Evolutionary conservation across 2,888 invertebrate genomes (phyloP).

Genomic region (Idaea straminata): DNA sequence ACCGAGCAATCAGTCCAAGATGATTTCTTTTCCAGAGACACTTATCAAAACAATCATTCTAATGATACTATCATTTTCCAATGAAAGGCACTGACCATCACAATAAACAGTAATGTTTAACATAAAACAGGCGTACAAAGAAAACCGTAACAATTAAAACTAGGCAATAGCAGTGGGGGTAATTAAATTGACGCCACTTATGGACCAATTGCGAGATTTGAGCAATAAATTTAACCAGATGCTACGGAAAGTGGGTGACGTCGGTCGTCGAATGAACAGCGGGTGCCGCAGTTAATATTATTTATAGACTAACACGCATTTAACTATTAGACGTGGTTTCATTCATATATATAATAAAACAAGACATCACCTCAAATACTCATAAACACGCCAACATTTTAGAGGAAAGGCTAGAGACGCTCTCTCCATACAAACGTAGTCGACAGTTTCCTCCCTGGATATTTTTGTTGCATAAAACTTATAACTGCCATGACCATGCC

Average conservation of each 20-base stretch:
- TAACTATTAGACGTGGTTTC: too few species aligned
- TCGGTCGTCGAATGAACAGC: constrained; percentile 24
- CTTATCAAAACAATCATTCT: neutral
- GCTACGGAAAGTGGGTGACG: constrained; percentile 34
- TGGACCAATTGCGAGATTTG: constrained; percentile 70
- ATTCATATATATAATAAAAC: too few species aligned
- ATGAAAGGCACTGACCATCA: neutral
- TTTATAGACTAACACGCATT: constrained; percentile 26
- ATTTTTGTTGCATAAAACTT: too few species aligned
- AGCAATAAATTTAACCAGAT: constrained; percentile 61
- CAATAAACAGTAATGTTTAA: neutral
- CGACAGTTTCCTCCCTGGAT: too few species aligned
- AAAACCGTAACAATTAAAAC: constrained; percentile 11
- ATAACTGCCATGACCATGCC: too few species aligned
- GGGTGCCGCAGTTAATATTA: constrained; percentile 36
- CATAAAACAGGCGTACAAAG: constrained; percentile 10
- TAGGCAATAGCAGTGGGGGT: constrained; percentile 32
- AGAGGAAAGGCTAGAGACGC: too few species aligned
- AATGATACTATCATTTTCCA: too few species aligned
- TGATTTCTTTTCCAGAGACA: too few species aligned
- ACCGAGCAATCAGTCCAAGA: too few species aligned
- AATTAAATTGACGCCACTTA: constrained; percentile 73
- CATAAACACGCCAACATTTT: too few species aligned
- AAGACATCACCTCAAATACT: too few species aligned
- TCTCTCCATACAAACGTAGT: too few species aligned